Evolutionary conservation across 2,888 invertebrate genomes (phyloP), one percentile per base, ranked within the genome.

Genomic region (Nomada fucata): DNA sequence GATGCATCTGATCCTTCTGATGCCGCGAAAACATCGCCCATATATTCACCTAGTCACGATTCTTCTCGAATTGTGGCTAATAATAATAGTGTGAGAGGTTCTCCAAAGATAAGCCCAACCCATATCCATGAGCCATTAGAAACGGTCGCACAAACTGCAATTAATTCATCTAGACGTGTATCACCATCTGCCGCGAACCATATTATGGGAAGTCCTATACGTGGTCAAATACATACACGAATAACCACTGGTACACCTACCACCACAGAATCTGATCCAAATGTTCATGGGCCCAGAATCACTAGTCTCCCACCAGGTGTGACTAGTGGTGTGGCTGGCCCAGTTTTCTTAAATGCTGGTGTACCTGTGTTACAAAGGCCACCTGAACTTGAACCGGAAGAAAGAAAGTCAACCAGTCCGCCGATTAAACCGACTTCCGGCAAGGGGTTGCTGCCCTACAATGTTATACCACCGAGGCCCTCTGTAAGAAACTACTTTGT

Each of bases 391-490:
- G 88, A 91, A 53, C 59, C 82, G 0, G 89, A 90, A 47, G 76
- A 84, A 18, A 89, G 87, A 82, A 85, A 89, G 50, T 89, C 91
- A 2, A 88, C 90, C 4, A 93, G 91, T 81, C 92, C 93, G 0
- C 90, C 91, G 2, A 87, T 92, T 0, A 93, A 93, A 81, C 89
- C 92, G 7, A 85, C 90, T 29, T 77, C 91, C 72, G 95, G 95
- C 20, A 96, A 97, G 92, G 97, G 96, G 87, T 94, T 98, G 72
- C 94, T 98, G 86, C 97, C 98, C 0, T 98, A 97, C 91, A 98
- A 97, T 93, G 97, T 98, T 42, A 98, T 98, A 63, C 98, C 98
- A 57, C 97, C 98, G 5, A 96, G 97, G 81, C 97, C 97, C 42
- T 96, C 97, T 89, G 94, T 94, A 92, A 92, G 90, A 80, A 71